Percentiles rank a stretch among this genome's conserved stretches.
Evolutionary conservation across 1,140 invertebrate genomes (phyloP).

Genomic region (Adoxophyes honmai): DNA sequence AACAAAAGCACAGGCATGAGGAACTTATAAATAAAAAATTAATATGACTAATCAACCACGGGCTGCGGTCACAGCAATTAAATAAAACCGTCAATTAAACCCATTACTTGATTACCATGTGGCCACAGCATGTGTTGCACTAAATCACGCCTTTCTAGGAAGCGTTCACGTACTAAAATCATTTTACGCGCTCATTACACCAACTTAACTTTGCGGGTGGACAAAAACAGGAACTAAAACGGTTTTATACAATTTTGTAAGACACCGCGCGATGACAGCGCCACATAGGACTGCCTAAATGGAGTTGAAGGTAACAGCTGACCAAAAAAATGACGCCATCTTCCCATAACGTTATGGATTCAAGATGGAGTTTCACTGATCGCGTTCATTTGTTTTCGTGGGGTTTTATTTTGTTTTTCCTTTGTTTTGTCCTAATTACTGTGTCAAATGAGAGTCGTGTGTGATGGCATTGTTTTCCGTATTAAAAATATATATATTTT

Average conservation of each 20-base stretch:
- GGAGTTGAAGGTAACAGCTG: neutral
- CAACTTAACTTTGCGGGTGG: neutral
- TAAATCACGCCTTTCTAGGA: constrained; percentile 13
- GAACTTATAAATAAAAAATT: too few species aligned
- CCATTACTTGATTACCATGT: neutral
- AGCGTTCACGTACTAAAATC: neutral
- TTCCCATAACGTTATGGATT: constrained; percentile 3
- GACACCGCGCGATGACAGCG: neutral
- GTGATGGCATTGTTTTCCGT: too few species aligned
- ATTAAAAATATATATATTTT: too few species aligned
- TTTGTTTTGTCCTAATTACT: too few species aligned
- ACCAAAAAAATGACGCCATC: constrained; percentile 9
- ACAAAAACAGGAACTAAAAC: neutral
- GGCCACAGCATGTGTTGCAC: neutral
- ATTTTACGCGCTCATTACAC: constrained; percentile 11
- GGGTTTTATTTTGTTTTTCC: neutral
- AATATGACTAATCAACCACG: too few species aligned
- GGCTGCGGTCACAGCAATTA: neutral
- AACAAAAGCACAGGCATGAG: too few species aligned
- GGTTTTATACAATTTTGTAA: neutral
- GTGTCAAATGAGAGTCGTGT: too few species aligned
- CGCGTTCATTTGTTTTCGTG: neutral
- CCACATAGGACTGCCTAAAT: neutral
- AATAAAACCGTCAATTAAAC: constrained; percentile 6
- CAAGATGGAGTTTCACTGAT: constrained; percentile 9